Evolutionary conservation across 2,888 invertebrate species (phyloP).

Genomic region (Drosophila rellima): DNA sequence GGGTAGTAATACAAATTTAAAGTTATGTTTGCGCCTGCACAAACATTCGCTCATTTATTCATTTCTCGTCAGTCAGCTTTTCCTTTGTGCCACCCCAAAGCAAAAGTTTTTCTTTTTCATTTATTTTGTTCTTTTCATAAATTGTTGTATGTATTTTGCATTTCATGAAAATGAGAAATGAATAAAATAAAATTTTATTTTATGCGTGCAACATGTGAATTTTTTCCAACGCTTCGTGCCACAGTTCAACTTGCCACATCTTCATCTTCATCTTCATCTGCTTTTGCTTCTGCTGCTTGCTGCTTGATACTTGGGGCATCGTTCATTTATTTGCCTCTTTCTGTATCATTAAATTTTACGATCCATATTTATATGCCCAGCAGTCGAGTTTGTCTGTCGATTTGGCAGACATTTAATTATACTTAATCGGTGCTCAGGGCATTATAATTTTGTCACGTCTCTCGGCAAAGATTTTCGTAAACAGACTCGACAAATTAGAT

Average conservation of each 20-base stretch:
- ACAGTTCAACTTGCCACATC: neutral
- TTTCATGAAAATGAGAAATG: slow-evolving; percentile 79
- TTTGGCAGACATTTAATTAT: slow-evolving; percentile 22
- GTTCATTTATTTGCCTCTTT: slow-evolving; percentile 45
- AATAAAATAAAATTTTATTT: slow-evolving; percentile 85
- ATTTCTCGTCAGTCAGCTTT: slow-evolving; percentile 72
- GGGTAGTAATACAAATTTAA: slow-evolving; percentile 81
- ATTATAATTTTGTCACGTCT: slow-evolving; percentile 10
- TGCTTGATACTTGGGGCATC: slow-evolving; percentile 5
- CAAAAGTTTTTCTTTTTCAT: slow-evolving; percentile 26
- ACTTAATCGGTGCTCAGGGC: neutral
- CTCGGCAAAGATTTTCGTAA: neutral
- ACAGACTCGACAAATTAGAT: neutral
- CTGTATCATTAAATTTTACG: slow-evolving; percentile 70
- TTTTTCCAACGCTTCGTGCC: slow-evolving; percentile 55
- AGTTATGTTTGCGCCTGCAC: slow-evolving; percentile 69
- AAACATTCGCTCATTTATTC: slow-evolving; percentile 71
- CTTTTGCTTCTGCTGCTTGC: slow-evolving; percentile 27
- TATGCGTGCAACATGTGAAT: slow-evolving; percentile 83
- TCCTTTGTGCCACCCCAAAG: slow-evolving; percentile 23
- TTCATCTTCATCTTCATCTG: neutral
- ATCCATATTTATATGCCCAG: slow-evolving; percentile 41
- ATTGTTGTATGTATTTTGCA: slow-evolving; percentile 68
- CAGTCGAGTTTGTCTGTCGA: slow-evolving; percentile 8
- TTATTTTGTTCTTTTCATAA: slow-evolving; percentile 57